Evolutionary conservation across 2,113 vertebrate species (phyloP).

Genomic region (Notarius quadriscutis): DNA sequence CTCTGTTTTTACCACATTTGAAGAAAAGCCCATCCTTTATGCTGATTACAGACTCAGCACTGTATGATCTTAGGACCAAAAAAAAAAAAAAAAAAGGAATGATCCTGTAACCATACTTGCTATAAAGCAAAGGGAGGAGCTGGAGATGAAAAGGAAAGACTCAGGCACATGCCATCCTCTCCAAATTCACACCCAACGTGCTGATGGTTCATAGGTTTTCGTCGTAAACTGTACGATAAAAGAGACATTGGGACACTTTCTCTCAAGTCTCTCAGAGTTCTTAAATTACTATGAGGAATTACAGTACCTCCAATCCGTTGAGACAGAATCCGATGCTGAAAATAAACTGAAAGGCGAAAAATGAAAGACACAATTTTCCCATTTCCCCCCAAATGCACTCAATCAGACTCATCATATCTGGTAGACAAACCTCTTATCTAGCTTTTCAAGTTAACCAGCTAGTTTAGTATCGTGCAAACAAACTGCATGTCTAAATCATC

Average conservation of each 20-base stretch:
- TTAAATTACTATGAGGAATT: conserved; percentile 4
- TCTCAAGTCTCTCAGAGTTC: neutral
- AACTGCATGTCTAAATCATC: neutral
- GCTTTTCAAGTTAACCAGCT: neutral
- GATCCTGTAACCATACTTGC: neutral
- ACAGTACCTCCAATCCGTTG: neutral
- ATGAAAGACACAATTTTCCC: neutral
- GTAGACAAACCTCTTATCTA: neutral
- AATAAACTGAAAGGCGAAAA: neutral
- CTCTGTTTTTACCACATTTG: conserved; percentile 13
- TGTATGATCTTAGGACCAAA: conserved; percentile 18
- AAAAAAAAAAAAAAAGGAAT: neutral
- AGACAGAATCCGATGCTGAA: neutral
- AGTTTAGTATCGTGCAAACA: neutral
- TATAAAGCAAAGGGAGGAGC: conserved; percentile 20
- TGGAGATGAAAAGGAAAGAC: conserved; percentile 25
- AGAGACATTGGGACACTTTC: conserved; percentile 9
- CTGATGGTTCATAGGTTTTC: neutral
- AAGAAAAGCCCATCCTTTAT: conserved; percentile 15
- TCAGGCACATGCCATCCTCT: neutral
- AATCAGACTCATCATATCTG: neutral
- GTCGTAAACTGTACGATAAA: conserved; percentile 1
- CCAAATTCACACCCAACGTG: neutral
- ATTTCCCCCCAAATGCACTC: neutral
- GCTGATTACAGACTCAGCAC: conserved; percentile 30